Base-by-base conservation (phyloP, 2,888 invertebrate genomes). In the Bombylius major region DNA sequence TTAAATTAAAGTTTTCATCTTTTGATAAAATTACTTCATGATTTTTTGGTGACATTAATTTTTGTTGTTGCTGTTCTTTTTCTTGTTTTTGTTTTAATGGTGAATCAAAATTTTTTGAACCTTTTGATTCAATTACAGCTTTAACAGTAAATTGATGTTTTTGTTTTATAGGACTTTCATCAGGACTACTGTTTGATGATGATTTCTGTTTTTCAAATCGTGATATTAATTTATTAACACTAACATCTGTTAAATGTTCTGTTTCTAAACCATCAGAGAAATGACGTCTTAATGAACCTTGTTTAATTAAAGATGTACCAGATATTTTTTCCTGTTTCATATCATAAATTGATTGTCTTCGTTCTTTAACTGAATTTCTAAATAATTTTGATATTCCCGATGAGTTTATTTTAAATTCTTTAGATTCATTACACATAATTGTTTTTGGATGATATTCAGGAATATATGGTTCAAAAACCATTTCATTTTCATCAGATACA, bases 201-300 rank as follows among this genome's bases (percentile, higher is more conserved):
- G 56, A 32, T 5, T 63, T 47, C 1, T 54, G 60, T 23, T 58
- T 62, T 56, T 69, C 72, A 51, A 72, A 72, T 4, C 67, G 67
- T 1, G 70, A 68, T 50, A 72, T 72, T 23, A 72, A 59, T 59
- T 71, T 71, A 50, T 72, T 72, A 4, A 72, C 72, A 36, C 54
- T 50, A 23, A 52, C 42, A 55, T 72, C 72, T 36, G 71, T 71
- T 12, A 72, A 60, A 56, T 72, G 69, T 13, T 60, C 60, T 5
- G 70, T 69, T 55, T 67, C 68, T 48, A 71, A 66, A 56, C 70
- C 72, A 53, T 72, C 72, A 33, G 62, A 67, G 60, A 68, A 71
- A 50, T 70, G 68, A 13, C 70, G 64, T 32, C 71, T 67, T 50
- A 72, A 51, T 5, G 71, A 71, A 45, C 68, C 64, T 51, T 71